Evolutionary conservation across 2,888 invertebrate genomes (phyloP), one percentile per base, ranked within the genome.

Genomic region (Cosmia trapezina): DNA sequence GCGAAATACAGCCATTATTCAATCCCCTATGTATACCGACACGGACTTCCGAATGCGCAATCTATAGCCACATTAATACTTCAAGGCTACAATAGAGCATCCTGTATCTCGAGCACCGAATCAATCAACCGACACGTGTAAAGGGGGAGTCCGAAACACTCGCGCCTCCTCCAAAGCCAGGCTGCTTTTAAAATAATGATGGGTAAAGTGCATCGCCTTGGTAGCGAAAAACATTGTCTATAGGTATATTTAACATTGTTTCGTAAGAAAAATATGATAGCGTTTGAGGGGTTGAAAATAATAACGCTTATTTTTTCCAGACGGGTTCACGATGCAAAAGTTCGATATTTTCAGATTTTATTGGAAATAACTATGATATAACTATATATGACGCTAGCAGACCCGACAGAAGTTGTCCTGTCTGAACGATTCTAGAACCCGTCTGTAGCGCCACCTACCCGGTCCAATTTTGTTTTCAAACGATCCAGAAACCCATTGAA

Each of bases 121-220:
- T 87, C 86, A 83, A 86, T 87, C 82, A 83, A 74, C 57, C 72
- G 54, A 86, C 86, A 83, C 72, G 80, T 82, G 78, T 85, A 78
- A 64, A 75, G 76, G 83, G 81, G 83, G 74, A 84, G 69, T 82
- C 82, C 60, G 56, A 78, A 80, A 77, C 77, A 85, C 72, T 60
- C 73, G 67, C 72, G 69, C 33, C 72, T 83, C 69, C 65, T 75
- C 68, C 66, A 65, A 78, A 68, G 68, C 41, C 70, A 65, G 61
- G 61, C 59, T 70, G 71, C 73, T 80, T 82, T 82, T 69, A 82
- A 80, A 80, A 81, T 81, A 81, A 81, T 82, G 83, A 83, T 78
- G 70, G 61, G 37, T 61, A 78, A 82, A 72, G 76, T 81, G 79
- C 79, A 81, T 71, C 74, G 67, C 33, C 51, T 41, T n/a, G 28